Percentiles rank a stretch among this genome's conserved stretches.
Conservation (phyloP, 1,140 invertebrate genomes). For the Drosophila athabasca region DNA sequence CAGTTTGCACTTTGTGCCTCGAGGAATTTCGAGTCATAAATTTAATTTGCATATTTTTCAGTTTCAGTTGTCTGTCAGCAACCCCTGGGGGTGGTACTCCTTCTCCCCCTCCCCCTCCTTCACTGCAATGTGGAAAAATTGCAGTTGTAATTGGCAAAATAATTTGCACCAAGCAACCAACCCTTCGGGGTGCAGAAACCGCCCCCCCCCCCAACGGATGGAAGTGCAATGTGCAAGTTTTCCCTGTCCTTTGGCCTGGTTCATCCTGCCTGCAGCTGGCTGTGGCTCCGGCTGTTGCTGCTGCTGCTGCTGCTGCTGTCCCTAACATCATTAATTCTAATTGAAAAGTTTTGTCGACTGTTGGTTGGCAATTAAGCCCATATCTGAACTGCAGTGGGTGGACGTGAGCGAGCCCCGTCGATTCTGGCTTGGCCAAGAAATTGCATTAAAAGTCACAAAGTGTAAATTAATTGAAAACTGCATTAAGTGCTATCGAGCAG, state of each 20-base stretch:
- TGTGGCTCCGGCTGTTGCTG: constrained; percentile 5
- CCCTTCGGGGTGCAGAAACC: not conserved
- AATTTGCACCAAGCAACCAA: constrained; percentile 44
- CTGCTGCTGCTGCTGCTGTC: constrained; percentile 36
- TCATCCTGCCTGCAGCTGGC: constrained; percentile 7
- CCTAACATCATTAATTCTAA: constrained; percentile 71
- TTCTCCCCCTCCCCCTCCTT: not conserved
- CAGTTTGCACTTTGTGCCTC: constrained; percentile 34
- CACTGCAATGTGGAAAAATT: constrained; percentile 43
- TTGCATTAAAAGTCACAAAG: constrained; percentile 54
- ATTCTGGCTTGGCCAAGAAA: constrained; percentile 16
- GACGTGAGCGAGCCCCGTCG: too few species aligned
- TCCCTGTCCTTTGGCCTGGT: not conserved
- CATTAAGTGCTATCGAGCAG: constrained; percentile 4
- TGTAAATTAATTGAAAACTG: constrained; percentile 36
- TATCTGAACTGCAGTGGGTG: constrained; percentile 32
- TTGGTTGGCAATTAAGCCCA: constrained; percentile 54
- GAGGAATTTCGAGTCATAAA: constrained; percentile 51
- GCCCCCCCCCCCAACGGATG: too few species aligned
- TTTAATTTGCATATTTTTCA: constrained; percentile 51
- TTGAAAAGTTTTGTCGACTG: constrained; percentile 69
- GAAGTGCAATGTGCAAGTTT: constrained; percentile 20
- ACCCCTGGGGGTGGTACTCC: not conserved
- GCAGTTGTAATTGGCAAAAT: constrained; percentile 71
- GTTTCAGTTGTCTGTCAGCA: constrained; percentile 43